A percentile compares a stretch with the other conserved stretches of the same genome.
These are phyloP conservation scores for Eristalinus aeneus DNA, from an alignment of 2,888 invertebrate genomes.

Conservation along the genomic window DNA sequence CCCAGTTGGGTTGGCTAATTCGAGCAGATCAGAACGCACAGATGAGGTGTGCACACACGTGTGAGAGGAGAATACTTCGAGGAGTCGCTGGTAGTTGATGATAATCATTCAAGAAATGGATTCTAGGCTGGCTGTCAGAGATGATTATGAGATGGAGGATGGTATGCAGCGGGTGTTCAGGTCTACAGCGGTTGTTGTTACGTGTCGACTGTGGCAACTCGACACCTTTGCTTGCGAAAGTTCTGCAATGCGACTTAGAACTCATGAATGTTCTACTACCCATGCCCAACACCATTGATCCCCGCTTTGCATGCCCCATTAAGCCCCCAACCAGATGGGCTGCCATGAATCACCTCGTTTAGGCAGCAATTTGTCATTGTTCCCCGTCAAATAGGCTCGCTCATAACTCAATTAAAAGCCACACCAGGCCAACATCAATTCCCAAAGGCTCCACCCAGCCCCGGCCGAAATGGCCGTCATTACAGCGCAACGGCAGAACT, in stretches of 20 bases:
- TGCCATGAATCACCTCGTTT: constrained; percentile 43
- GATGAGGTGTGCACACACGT: constrained; percentile 41
- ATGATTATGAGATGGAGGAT: not conserved
- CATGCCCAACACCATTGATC: not conserved
- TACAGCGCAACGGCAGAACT: constrained; percentile 21
- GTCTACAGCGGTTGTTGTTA: too few relatives aligned
- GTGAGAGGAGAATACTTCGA: constrained; percentile 14
- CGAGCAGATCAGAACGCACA: not conserved
- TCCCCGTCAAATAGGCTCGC: not conserved
- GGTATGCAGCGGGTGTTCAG: not conserved
- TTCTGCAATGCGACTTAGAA: too few relatives aligned
- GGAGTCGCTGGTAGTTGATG: constrained; percentile 9
- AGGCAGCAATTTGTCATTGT: constrained; percentile 39
- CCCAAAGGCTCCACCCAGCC: not conserved
- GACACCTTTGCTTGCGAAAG: too few relatives aligned
- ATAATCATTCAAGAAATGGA: constrained; percentile 50
- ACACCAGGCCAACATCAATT: constrained; percentile 37
- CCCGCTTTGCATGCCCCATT: constrained; percentile 30
- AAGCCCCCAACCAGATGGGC: not conserved
- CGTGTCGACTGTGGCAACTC: too few relatives aligned
- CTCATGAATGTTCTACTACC: too few relatives aligned
- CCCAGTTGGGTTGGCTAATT: not conserved
- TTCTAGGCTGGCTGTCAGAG: constrained; percentile 44
- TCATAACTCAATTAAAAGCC: constrained; percentile 54
- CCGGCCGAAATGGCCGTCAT: constrained; percentile 33